Conservation (phyloP, 1,140 invertebrate species). For the Euglossa dilemma region DNA sequence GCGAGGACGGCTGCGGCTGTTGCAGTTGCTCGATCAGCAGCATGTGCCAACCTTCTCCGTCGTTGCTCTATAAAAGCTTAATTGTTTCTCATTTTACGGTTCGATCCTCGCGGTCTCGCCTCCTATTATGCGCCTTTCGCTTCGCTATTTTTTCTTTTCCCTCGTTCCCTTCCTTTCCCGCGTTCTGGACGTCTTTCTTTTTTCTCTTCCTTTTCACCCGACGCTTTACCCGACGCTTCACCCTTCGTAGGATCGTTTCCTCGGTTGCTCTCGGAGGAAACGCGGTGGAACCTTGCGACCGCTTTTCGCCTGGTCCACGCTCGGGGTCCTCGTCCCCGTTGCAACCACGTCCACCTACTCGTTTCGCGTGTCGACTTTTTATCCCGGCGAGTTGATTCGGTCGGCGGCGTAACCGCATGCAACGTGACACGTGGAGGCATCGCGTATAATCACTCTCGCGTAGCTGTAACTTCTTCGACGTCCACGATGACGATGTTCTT, state of each 20-base stretch:
- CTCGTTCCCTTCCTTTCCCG: neutral
- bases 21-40: conserved; percentile 15
- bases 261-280: neutral
- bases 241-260: too few relatives aligned
- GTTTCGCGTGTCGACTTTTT: neutral
- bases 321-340: neutral
- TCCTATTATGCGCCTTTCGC: too few relatives aligned
- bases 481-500: conserved; percentile 65
- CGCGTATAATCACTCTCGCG: conserved; percentile 54
- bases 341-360: conserved; percentile 6
- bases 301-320: neutral
- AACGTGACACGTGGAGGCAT: conserved; percentile 42
- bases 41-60: conserved; percentile 63
- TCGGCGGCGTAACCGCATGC: conserved; percentile 37
- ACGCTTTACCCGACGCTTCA: too few relatives aligned
- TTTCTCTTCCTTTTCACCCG: neutral
- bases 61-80: conserved; percentile 78
- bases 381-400: conserved; percentile 35
- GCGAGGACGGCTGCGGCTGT: conserved; percentile 31
- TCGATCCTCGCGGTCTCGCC: conserved; percentile 69
- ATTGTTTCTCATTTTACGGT: conserved; percentile 79
- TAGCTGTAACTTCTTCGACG: conserved; percentile 56
- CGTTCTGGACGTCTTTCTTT: conserved; percentile 26
- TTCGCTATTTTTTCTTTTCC: neutral
- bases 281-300: too few relatives aligned